Evolutionary conservation across 2,888 invertebrate species (phyloP), one percentile per base, ranked within the genome.

Genomic region (Dicroscelio sp.): DNA sequence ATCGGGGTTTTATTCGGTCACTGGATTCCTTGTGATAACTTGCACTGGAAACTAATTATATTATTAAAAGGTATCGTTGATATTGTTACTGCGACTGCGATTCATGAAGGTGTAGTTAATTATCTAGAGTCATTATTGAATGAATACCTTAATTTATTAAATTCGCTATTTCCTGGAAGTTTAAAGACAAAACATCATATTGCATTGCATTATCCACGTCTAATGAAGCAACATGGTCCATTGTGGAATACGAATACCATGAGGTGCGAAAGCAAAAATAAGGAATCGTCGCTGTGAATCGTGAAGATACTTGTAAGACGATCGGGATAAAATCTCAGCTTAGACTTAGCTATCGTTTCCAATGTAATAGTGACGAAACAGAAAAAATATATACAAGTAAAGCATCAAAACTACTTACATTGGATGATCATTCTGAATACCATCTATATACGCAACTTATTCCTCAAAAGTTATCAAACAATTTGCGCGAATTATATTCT

Each of bases 281-380:
- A 30, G 25, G 60, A 63, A 30, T 14, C 17, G 48, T 48, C 14
- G 20, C 48, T 48, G 48, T 20, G 20, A 48, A 48, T 48, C 2
- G 48, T 17, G 17, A 48, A 48, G 20, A 88, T 71, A 79, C 85
- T 60, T 88, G 84, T 43, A 83, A 86, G 84, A 80, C 89, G 10
- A 87, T 90, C 65, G 88, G 85, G 23, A 69, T 84, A 10, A 88
- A 88, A 65, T 58, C 38, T n/a, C 90, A 90, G 52, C 65, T 87
- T 4, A n/a, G 76, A 71, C 27, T 83, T n/a, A 86, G 78, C 31
- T 31, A 91, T 79, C 76, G 80, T 25, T 73, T 87, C 82, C 20
- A 55, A 55, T 82, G 23, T 67, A 69, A 82, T 33, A 27, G 25
- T 30, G 20, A 14, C 20, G 48, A 25, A 38, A 10, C 0, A 52